phyloP scores from a whole-genome alignment of 2,888 invertebrate genomes.

The Drosophila pseudotalamancana region DNA sequence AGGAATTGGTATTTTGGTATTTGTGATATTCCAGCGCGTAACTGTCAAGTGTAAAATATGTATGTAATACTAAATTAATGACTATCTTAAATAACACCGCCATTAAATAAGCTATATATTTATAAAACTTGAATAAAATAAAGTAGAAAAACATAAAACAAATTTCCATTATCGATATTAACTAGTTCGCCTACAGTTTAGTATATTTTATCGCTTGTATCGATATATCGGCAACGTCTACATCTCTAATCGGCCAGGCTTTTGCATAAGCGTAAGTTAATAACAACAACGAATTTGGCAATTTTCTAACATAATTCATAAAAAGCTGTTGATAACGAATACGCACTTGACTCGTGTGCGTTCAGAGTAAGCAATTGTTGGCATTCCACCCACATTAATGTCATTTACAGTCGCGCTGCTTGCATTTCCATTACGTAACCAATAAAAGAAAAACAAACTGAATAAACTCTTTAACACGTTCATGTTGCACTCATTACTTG shows the following conservation, averaged over 20 bases:
- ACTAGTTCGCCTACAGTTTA: background rate
- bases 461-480: background rate
- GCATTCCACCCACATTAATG: background rate
- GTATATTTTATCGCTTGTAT: background rate
- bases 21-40: background rate
- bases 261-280: slow-evolving; percentile 68
- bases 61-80: too few relatives aligned
- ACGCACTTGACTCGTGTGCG: slow-evolving; percentile 1
- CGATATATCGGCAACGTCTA: slow-evolving; percentile 6
- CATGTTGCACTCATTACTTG: slow-evolving; percentile 29
- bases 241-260: slow-evolving; percentile 39
- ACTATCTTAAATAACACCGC: too few relatives aligned
- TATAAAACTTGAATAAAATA: too few relatives aligned
- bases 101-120: too few relatives aligned
- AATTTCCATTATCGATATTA: slow-evolving; percentile 10
- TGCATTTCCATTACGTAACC: slow-evolving; percentile 62
- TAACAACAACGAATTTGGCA: slow-evolving; percentile 53
- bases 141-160: too few relatives aligned
- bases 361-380: slow-evolving; percentile 32
- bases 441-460: slow-evolving; percentile 19
- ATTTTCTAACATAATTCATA: slow-evolving; percentile 20
- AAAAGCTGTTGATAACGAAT: background rate
- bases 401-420: background rate
- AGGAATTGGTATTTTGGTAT: background rate
- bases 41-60: background rate